These are phyloP conservation scores for Puntigrus tetrazona DNA, from an alignment of 2,113 vertebrate species.

Conservation along the genomic window DNA sequence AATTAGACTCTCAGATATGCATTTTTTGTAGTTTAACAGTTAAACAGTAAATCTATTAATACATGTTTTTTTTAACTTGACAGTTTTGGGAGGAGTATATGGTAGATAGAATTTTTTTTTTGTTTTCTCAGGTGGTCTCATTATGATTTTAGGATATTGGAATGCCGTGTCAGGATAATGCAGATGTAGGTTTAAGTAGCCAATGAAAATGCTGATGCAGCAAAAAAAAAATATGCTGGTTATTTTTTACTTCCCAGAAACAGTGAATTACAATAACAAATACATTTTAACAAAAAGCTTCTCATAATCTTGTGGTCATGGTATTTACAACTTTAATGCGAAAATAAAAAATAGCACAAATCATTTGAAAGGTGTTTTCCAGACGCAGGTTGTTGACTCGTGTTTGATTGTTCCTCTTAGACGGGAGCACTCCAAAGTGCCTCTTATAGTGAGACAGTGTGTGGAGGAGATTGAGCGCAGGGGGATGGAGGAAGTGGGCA, in stretches of 20 bases:
- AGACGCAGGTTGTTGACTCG: neutral
- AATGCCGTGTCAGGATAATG: conserved; percentile 16
- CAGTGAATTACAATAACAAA: too few relatives aligned
- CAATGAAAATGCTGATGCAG: neutral
- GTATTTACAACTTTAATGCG: conserved; percentile 4
- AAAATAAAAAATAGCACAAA: neutral
- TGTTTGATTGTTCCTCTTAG: conserved; percentile 66
- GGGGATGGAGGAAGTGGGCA: conserved; percentile 98
- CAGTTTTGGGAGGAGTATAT: neutral
- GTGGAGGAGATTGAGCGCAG: conserved; percentile 96
- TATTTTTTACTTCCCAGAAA: neutral
- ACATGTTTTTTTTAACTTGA: neutral
- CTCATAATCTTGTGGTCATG: neutral
- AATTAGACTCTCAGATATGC: conserved; percentile 11
- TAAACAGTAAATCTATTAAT: neutral
- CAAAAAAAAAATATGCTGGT: neutral
- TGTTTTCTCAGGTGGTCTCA: neutral
- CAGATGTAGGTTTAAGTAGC: conserved; percentile 17
- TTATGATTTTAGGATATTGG: neutral
- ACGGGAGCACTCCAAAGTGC: conserved; percentile 95
- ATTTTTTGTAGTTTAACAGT: neutral
- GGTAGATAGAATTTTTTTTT: conserved; percentile 8
- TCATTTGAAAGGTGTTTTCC: neutral
- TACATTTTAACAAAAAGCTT: neutral
- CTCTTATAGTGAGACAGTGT: conserved; percentile 96